Evolutionary conservation across 2,113 vertebrate genomes (phyloP), one percentile per base, ranked within the genome.

Genomic region (Larimichthys polyactis): DNA sequence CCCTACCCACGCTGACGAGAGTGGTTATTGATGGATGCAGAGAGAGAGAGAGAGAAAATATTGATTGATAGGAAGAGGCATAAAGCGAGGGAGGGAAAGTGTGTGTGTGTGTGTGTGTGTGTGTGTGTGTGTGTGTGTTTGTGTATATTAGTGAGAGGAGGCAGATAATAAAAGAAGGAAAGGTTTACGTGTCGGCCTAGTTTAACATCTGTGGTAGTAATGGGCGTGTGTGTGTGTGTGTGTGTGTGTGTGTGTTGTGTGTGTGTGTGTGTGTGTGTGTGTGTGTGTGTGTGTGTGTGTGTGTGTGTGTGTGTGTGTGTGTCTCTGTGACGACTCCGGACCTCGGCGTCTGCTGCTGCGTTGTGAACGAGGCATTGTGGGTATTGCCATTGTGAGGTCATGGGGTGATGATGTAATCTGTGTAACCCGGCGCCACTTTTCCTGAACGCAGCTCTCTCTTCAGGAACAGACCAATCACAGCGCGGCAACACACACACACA

Each of bases 401-500:
- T 29, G 58, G 86, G 81, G 79, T 55, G 74, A 81, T 95, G 94
- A 94, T 91, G 94, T 94, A 91, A 95, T 92, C 90, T 75, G 78
- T 86, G 88, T 81, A 83, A 88, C 89, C 75, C 85, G 88, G 92
- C 88, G 84, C 90, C 84, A 6, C 71, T 72, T 79, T 93, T 94
- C 90, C 93, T 92, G 92, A 91, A 90, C 59, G 48, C 83, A 79
- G 84, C 32, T 71, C 77, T 83, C 73, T 82, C 76, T 89, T 82
- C 82, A 83, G 85, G 90, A 90, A 90, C 80, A 19, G 48, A 68
- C 55, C 43, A 78, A 76, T 82, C 81, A 58, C 24, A 82, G 79
- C 64, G 69, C 82, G 22, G 4, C 73, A 59, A 63, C 81, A 71
- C 77, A 75, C 71, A 82, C 20, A 71, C 84, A 71, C 62, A 60